Evolutionary conservation across 2,113 vertebrate genomes (phyloP).

Genomic region (Mus spicilegus): DNA sequence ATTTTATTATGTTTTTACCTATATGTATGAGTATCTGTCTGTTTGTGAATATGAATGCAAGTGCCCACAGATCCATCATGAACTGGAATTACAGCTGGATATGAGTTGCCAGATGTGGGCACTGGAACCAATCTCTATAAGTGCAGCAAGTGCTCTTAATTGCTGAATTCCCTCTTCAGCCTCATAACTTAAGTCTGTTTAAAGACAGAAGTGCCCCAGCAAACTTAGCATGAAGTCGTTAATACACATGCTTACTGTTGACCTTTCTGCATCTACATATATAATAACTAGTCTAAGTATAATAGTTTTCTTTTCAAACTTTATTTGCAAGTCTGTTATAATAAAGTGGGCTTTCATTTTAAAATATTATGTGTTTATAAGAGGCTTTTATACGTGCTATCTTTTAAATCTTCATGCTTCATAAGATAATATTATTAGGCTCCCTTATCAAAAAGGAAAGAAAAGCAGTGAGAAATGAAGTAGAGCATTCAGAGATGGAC

Average conservation of each 20-base stretch:
- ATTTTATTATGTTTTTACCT: neutral
- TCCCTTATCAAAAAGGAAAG: neutral
- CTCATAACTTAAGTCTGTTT: conserved; percentile 17
- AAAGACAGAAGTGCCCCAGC: neutral
- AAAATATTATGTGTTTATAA: neutral
- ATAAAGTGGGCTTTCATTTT: neutral
- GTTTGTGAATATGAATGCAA: too few species aligned
- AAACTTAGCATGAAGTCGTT: conserved; percentile 7
- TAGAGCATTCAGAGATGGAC: neutral
- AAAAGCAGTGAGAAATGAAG: neutral
- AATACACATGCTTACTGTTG: neutral
- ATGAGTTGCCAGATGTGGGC: neutral
- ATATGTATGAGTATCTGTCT: neutral
- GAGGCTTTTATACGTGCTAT: neutral
- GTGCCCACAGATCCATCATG: too few species aligned
- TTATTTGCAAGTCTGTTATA: neutral
- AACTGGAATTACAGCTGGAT: neutral
- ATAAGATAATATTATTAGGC: neutral
- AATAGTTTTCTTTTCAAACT: neutral
- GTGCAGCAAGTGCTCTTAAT: neutral
- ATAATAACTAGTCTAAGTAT: neutral
- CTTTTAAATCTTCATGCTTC: neutral
- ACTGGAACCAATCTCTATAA: too few species aligned
- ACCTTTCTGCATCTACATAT: neutral
- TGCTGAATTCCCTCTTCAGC: neutral